Base-by-base conservation (phyloP, 37 sponge, comb jelly and placozoan genomes). In the Ephydatia muelleri region DNA sequence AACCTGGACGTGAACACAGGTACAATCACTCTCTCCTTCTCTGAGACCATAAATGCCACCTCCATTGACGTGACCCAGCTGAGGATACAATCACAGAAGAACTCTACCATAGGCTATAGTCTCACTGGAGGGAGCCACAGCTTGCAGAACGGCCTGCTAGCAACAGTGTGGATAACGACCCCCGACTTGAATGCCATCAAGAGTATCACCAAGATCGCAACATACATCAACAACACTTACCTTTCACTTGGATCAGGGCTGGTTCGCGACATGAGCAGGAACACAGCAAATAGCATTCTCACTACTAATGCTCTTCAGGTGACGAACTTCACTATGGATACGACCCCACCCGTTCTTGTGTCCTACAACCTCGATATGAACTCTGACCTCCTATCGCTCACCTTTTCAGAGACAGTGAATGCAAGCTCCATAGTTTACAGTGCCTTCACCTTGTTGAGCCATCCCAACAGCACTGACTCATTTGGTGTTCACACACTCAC, bases 391-490 rank as follows among this genome's bases (percentile, higher is more conserved):
- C 67, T 96, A 19, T 40, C 74, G 16, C 39, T 96, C n/a, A 89
- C 88, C 22, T 96, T 96, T 83, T 88, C 91, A 12, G 97, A 96
- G 73, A 90, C 97, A 21, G 94, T 96, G 0, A 87, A 96, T 87
- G 91, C 91, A 11, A 68, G 76, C 67, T 82, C 94, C 2, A 67
- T 93, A 64, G 57, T 72, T 3, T 87, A 90, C n/a, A 66, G 43
- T 9, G 48, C 29, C 43, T 82, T 92, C 48, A 82, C 87, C 16
- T 33, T 95, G 5, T 71, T 91, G 28, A 87, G 78, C 68, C 26
- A 43, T 19, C 91, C 91, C 49, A 86, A 87, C 43, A 43, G 57
- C 25, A 82, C 88, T 34, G 88, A 85, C 38, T 32, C 72, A 25
- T 72, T 49, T 66, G 79, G 70, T 22, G 73, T 57, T 19, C 88